phyloP scores from a whole-genome alignment of 2,113 vertebrate genomes.

The Tupaia tana region DNA sequence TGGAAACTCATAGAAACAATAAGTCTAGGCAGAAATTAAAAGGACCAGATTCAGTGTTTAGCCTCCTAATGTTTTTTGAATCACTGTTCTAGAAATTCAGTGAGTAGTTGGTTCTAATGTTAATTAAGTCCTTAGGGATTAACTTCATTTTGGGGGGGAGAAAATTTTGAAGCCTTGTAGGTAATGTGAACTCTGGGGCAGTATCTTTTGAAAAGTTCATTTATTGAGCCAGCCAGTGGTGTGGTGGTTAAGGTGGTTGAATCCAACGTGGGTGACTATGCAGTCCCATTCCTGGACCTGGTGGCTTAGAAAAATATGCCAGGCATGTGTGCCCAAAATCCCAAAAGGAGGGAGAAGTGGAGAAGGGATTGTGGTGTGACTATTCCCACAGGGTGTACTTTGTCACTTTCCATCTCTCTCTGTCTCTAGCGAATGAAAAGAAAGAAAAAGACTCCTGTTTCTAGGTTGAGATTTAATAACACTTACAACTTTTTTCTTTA shows the following conservation, averaged over 20 bases:
- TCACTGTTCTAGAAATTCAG: neutral
- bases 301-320: too few species aligned
- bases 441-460: neutral
- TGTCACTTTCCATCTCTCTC: too few species aligned
- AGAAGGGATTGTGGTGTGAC: too few species aligned
- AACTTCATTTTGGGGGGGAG: constrained; percentile 32
- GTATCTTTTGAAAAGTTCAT: neutral
- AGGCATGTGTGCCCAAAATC: too few species aligned
- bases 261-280: too few species aligned
- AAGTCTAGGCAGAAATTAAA: constrained; percentile 10
- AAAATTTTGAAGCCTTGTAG: constrained; percentile 3
- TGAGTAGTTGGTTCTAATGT: neutral
- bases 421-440: too few species aligned
- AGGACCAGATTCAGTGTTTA: neutral
- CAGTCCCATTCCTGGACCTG: too few species aligned
- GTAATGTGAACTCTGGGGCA: neutral
- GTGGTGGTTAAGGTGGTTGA: too few species aligned
- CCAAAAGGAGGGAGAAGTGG: too few species aligned
- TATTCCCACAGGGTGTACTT: too few species aligned
- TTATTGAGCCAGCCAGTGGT: neutral
- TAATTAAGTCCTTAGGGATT: constrained; percentile 21
- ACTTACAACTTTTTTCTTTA: neutral
- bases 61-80: constrained; percentile 19
- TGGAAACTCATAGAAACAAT: constrained; percentile 18
- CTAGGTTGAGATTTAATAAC: constrained; percentile 15